Evolutionary conservation across 2,888 invertebrate species (phyloP).

Genomic region (Eustalomyia histrio): DNA sequence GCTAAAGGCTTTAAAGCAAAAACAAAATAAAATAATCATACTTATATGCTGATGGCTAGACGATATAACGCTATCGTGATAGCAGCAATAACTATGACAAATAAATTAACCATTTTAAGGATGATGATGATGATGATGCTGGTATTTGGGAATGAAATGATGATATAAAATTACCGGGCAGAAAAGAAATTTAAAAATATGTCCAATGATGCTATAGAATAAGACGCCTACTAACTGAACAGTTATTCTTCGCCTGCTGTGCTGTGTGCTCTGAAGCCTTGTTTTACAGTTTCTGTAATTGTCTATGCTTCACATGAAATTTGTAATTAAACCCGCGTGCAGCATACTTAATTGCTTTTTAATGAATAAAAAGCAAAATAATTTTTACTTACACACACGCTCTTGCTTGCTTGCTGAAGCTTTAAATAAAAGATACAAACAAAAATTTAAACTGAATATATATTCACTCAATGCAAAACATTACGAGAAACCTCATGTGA

Average conservation of each 20-base stretch:
- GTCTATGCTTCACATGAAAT: slow-evolving; percentile 68
- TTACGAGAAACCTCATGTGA: slow-evolving; percentile 48
- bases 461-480: slow-evolving; percentile 30
- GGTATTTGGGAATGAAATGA: neutral
- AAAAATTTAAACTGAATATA: slow-evolving; percentile 22
- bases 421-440: neutral
- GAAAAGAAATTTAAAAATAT: slow-evolving; percentile 28
- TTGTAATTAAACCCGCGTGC: slow-evolving; percentile 75
- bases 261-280: too few species aligned
- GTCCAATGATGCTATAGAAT: slow-evolving; percentile 37
- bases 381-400: slow-evolving; percentile 42
- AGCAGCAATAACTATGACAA: neutral
- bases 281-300: neutral
- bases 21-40: neutral
- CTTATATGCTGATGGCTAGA: slow-evolving; percentile 21
- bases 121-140: neutral
- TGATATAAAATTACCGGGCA: slow-evolving; percentile 21
- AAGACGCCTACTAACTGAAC: too few species aligned
- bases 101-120: slow-evolving; percentile 2
- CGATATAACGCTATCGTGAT: slow-evolving; percentile 18
- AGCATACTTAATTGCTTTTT: slow-evolving; percentile 75
- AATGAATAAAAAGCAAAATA: slow-evolving; percentile 72
- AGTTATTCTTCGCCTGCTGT: too few species aligned
- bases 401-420: neutral
- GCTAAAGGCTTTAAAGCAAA: slow-evolving; percentile 30